Base-by-base conservation (phyloP, 2,888 invertebrate species). In the Protophormia terraenovae region DNA sequence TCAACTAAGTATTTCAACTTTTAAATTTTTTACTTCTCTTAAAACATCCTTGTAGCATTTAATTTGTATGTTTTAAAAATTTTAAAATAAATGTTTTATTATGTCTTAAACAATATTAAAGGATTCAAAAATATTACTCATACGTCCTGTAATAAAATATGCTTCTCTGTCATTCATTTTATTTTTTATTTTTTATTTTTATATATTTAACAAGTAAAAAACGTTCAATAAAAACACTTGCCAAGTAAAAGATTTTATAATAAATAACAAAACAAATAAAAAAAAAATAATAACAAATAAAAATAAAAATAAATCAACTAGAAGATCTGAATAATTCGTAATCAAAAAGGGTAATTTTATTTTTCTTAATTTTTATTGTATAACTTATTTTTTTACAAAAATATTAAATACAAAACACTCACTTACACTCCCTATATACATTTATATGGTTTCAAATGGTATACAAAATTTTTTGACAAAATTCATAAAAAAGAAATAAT, bases 341-440 rank as follows among this genome's bases (percentile, higher is more conserved):
- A 87, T 79, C 87, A 85, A 85, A 87, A 87, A 87, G 86, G 87
- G 87, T 86, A 86, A 87, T 86, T 87, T 87, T 87, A 69, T 73
- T 78, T 22, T 66, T n/a, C n/a, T n/a, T n/a, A n/a, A 62, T 81
- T 85, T 79, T 41, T 77, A 73, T 75, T 76, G 60, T 82, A 82
- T 76, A 32, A 10, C 29, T 76, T 76, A 32, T 82, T 73, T 75
- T 71, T 82, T 69, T 69, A 50, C 27, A 76, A 66, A 69, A 41
- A 22, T 50, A 55, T 8, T 12, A 55, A 76, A 83, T 53, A 78
- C 47, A 69, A 75, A 32, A 72, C n/a, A 58, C 27, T 24, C 50
- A 24, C 29, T n/a, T n/a, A 58, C 47, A 67, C 69, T 50, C 73
- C 41, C 50, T 32, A n/a, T n/a, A n/a, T n/a, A n/a, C n/a, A n/a